Percentiles rank a stretch among this genome's conserved stretches.
phyloP scores from a whole-genome alignment of 2,888 invertebrate species.

The Conchocele bisecta region DNA sequence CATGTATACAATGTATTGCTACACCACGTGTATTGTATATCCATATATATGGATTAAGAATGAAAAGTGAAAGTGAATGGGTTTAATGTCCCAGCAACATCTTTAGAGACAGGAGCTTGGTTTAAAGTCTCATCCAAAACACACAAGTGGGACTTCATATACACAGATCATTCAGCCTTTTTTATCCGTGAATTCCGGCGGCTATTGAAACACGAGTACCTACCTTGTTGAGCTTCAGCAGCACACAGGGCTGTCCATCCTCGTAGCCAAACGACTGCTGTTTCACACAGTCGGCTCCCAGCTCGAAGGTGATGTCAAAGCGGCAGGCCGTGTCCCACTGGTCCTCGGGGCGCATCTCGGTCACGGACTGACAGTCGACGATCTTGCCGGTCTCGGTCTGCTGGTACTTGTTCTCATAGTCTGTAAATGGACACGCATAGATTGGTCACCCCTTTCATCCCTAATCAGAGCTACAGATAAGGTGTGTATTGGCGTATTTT shows the following conservation, averaged over 20 bases:
- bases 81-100: not conserved
- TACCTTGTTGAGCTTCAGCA: slow-evolving; percentile 98
- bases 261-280: slow-evolving; percentile 93
- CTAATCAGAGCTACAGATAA: too few species aligned
- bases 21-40: too few species aligned
- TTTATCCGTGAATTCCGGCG: not conserved
- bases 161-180: too few species aligned
- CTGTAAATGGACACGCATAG: too few species aligned
- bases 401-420: slow-evolving; percentile 80
- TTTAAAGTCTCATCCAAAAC: not conserved
- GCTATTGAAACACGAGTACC: slow-evolving; percentile 23
- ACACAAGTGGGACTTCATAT: too few species aligned
- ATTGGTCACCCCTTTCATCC: too few species aligned
- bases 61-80: too few species aligned
- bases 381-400: slow-evolving; percentile 84
- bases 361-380: slow-evolving; percentile 86
- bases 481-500: too few species aligned
- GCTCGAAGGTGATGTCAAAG: slow-evolving; percentile 87
- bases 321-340: slow-evolving; percentile 88
- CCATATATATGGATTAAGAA: too few species aligned
- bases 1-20: too few species aligned
- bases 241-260: slow-evolving; percentile 94
- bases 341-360: slow-evolving; percentile 84
- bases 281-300: slow-evolving; percentile 87
- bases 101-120: not conserved